Evolutionary conservation across 1,140 invertebrate genomes (phyloP).

Genomic region (Riptortus pedestris): DNA sequence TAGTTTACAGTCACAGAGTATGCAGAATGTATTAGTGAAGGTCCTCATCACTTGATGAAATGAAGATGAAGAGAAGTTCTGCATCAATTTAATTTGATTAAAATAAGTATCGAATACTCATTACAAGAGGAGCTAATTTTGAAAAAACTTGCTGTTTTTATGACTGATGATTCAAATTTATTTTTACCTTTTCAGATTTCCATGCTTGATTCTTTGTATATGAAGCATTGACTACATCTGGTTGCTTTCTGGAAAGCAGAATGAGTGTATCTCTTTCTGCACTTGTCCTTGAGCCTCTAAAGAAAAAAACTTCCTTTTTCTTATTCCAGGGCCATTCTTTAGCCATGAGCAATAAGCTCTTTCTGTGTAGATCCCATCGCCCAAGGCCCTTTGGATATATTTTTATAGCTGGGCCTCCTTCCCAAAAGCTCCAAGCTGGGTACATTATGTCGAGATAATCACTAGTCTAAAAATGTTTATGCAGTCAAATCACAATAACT

Average conservation of each 20-base stretch:
- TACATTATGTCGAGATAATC: constrained; percentile 89
- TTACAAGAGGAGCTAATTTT: no score
- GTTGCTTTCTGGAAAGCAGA: constrained; percentile 64
- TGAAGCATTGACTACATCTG: constrained; percentile 76
- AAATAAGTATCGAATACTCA: no score
- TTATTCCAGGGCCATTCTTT: constrained; percentile 63
- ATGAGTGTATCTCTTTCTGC: constrained; percentile 82
- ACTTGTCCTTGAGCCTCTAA: constrained; percentile 86
- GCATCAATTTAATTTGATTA: neutral
- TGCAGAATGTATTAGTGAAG: no score
- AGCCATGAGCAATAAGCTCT: constrained; percentile 55
- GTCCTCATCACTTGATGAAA: no score
- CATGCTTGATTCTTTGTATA: constrained; percentile 98
- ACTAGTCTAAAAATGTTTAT: constrained; percentile 44
- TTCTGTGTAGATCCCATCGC: constrained; percentile 76
- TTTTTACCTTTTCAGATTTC: constrained; percentile 71
- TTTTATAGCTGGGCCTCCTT: constrained; percentile 88
- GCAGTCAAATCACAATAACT: neutral
- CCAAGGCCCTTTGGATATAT: constrained; percentile 87
- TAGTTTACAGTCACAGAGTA: no score
- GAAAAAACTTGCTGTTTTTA: no score
- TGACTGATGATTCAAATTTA: no score
- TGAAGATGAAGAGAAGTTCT: neutral
- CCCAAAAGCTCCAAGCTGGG: constrained; percentile 96
- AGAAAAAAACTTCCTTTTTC: constrained; percentile 71